A percentile compares a stretch with the other conserved stretches of the same genome.
phyloP scores from a whole-genome alignment of 2,888 invertebrate genomes.

The Stenurella melanura region DNA sequence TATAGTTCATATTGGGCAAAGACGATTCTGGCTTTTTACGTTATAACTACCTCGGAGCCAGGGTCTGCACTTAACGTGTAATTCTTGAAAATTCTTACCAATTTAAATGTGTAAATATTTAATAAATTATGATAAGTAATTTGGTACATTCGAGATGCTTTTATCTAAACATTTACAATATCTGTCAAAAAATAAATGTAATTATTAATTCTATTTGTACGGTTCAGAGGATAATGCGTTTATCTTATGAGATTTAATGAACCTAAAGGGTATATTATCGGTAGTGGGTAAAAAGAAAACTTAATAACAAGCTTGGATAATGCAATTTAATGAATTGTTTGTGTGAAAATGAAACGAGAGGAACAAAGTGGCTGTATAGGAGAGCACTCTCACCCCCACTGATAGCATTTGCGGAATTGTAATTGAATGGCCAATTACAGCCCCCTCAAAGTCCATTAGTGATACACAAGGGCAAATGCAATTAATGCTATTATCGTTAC shows the following conservation, averaged over 20 bases:
- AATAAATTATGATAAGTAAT: too few relatives aligned
- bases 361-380: conserved; percentile 39
- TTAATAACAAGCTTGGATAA: conserved; percentile 43
- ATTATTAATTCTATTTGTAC: background rate
- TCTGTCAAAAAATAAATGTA: background rate
- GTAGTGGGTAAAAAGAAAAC: conserved; percentile 34
- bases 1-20: too few relatives aligned
- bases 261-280: conserved; percentile 12
- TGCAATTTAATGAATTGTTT: conserved; percentile 48
- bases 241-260: conserved; percentile 29
- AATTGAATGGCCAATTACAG: conserved; percentile 68
- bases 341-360: conserved; percentile 41
- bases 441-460: conserved; percentile 64
- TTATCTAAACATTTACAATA: too few relatives aligned
- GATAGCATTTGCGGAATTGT: conserved; percentile 61
- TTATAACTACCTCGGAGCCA: too few relatives aligned
- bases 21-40: too few relatives aligned
- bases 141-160: too few relatives aligned
- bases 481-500: conserved; percentile 62
- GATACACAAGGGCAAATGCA: conserved; percentile 58
- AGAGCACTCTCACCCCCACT: conserved; percentile 66
- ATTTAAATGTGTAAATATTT: too few relatives aligned
- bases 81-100: too few relatives aligned
- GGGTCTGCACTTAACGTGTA: too few relatives aligned
- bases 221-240: conserved; percentile 11